phyloP scores from a whole-genome alignment of 2,797 vertebrate species.

The Emydoidea blandingii region DNA sequence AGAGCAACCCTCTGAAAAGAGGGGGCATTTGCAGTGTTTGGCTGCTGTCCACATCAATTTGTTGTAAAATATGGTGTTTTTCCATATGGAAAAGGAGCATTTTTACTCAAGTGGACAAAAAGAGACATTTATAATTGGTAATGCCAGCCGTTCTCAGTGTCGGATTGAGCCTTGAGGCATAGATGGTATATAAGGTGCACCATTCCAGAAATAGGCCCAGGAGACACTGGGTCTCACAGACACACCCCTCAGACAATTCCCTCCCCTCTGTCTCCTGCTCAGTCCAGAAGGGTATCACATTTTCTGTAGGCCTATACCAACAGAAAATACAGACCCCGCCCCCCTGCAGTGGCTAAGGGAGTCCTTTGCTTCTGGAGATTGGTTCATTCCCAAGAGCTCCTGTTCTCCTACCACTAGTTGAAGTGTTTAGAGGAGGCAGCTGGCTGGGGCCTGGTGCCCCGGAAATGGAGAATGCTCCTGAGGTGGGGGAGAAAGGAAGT shows the following conservation, averaged over 20 bases:
- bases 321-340: background rate
- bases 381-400: slow-evolving; percentile 4
- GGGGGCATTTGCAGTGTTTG: fast-evolving
- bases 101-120: background rate
- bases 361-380: background rate
- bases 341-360: background rate
- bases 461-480: background rate
- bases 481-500: background rate
- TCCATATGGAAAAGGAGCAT: background rate
- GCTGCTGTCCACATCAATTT: background rate
- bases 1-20: background rate
- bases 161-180: background rate
- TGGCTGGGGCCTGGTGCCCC: background rate
- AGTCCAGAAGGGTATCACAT: background rate
- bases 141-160: background rate
- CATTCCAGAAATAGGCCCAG: background rate
- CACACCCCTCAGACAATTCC: background rate
- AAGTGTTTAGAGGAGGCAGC: slow-evolving; percentile 9
- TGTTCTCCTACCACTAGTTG: background rate
- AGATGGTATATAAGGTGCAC: background rate
- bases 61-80: background rate
- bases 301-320: background rate
- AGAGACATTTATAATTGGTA: background rate
- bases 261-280: background rate
- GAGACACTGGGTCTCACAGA: background rate